Base-by-base conservation (phyloP, 2,113 vertebrate species). In the Laticauda colubrina region DNA sequence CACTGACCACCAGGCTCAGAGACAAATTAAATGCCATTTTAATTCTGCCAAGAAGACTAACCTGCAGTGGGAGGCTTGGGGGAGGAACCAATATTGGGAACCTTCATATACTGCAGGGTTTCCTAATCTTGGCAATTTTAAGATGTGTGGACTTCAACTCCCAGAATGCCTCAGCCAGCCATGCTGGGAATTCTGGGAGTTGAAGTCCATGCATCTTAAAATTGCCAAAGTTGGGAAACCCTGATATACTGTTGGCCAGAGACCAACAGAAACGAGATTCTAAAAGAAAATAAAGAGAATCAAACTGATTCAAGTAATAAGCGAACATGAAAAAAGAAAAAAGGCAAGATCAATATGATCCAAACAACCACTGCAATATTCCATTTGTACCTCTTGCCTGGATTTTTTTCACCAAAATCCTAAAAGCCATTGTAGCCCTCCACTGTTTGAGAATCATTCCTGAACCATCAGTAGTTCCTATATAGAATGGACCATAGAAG, bases 281-380 rank as follows among this genome's bases (percentile, higher is more conserved):
- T 81, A 94, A 97, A 95, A 97, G 97, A 97, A 97, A 97, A 96
- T 96, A 96, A 95, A 97, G 95, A 97, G 97, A 97, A 97, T 97
- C 97, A 97, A 98, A 97, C 97, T 97, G 98, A 98, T 98, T 98
- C 97, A 98, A 98, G 97, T 98, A 97, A 97, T 93, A 97, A 95
- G 95, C 94, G 57, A 96, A 97, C 96, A 96, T 93, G 59, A 95
- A 96, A 97, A 92, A 93, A 96, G 95, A 96, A 93, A 93, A 95
- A 96, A 96, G 97, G 96, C 97, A 96, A 97, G 98, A 98, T 98
- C 98, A 98, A 98, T 98, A 98, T 98, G 98, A 98, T 98, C 98
- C 48, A 97, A 97, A 97, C 94, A 93, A 94, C 90, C 94, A 81
- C 95, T 97, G 94, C 69, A 95, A 96, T 87, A 96, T 94, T 93